Evolutionary conservation across 2,888 invertebrate genomes (phyloP), one percentile per base, ranked within the genome.

Genomic region (Empis livida): DNA sequence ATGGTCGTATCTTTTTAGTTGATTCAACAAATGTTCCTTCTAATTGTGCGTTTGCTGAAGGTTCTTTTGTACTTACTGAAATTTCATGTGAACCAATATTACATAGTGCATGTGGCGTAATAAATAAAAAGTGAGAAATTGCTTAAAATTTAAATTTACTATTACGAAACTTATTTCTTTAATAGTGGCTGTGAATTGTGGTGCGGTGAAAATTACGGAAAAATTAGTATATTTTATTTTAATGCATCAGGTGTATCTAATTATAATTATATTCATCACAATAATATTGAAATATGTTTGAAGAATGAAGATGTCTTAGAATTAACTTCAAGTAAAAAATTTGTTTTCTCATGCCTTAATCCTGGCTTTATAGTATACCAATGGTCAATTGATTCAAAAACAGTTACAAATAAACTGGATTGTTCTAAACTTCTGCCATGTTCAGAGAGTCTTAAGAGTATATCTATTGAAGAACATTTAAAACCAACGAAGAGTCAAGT

Each of bases 391-490:
- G 70, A 71, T 2, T 74, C 75, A 0, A 78, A 83, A 51, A 71
- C 72, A 46, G 82, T 88, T 53, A 71, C 81, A 4, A 85, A 85
- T 53, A 82, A 84, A 56, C 72, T 96, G 47, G 95, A 96, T 70
- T 89, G 93, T 71, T 89, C 87, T 40, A 93, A 92, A 70, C 73
- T 94, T 57, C 84, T 86, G 54, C 94, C 94, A 1, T 90, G 90
- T 66, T 92, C 89, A 13, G 94, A 93, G 67, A 91, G 89, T 58
- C 73, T 93, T 45, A 88, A 90, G 68, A 90, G 91, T 31, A 90
- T 92, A 58, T 83, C 89, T 39, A 83, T 92, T 52, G 94, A 93
- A 63, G 91, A 92, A 58, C 84, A 83, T 61, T 73, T 90, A 1
- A 84, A 82, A 56, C 79, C 81, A 3, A 82, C 80, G 23, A 81